Conservation (phyloP, 2,113 vertebrate genomes). For the Brachyhypopomus gauderio region DNA sequence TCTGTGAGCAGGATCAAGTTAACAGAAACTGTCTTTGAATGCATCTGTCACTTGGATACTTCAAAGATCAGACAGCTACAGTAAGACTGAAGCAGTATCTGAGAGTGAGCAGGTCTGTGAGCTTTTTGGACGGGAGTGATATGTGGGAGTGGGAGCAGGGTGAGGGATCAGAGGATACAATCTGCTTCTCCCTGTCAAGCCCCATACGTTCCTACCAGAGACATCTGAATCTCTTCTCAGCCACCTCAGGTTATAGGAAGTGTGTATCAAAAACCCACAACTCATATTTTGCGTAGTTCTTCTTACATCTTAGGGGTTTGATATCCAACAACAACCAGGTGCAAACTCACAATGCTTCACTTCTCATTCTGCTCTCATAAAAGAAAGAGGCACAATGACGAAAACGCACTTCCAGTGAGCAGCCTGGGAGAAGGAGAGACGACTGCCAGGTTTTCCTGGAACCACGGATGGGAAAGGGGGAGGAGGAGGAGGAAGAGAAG, state of each 20-base stretch:
- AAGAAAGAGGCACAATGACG: conserved; percentile 26
- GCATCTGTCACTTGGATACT: conserved; percentile 34
- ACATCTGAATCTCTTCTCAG: conserved; percentile 53
- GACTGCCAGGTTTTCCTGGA: conserved; percentile 16
- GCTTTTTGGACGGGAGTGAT: background rate
- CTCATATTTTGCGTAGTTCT: conserved; percentile 39
- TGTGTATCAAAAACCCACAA: conserved; percentile 36
- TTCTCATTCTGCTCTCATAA: conserved; percentile 23
- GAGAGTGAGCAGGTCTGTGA: conserved; percentile 6
- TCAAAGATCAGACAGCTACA: conserved; percentile 32
- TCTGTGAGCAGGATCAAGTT: conserved; percentile 13
- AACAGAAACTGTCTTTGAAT: conserved; percentile 4
- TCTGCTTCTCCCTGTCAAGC: conserved; percentile 42
- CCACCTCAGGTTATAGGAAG: conserved; percentile 46
- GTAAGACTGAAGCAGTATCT: conserved; percentile 34
- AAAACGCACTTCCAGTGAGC: conserved; percentile 10
- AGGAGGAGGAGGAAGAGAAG: too few relatives aligned
- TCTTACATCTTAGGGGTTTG: conserved; percentile 39
- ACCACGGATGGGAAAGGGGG: conserved; percentile 13
- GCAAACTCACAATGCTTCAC: conserved; percentile 27
- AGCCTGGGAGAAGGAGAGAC: conserved; percentile 38
- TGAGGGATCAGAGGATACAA: conserved; percentile 28
- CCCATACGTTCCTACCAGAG: conserved; percentile 40
- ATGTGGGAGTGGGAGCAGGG: conserved; percentile 3
- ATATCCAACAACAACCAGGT: conserved; percentile 32